Conservation (phyloP, 2,797 vertebrate species). For the Gadopsis bispinosus region DNA sequence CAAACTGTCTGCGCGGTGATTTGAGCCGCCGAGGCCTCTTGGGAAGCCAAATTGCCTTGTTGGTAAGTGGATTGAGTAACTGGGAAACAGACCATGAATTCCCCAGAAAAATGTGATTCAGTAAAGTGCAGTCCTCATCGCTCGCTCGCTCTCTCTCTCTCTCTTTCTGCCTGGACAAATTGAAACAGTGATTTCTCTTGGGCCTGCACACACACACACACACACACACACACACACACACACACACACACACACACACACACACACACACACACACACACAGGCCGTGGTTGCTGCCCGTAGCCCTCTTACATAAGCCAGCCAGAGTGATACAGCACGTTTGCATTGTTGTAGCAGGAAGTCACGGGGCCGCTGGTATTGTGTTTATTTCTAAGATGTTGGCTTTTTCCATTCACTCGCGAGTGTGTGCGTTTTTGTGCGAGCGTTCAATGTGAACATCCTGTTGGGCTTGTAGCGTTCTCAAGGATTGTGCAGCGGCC, state of each 20-base stretch:
- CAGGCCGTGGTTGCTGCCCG: conserved; percentile 50
- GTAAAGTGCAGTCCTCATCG: conserved; percentile 70
- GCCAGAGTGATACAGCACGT: conserved; percentile 71
- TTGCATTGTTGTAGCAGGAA: conserved; percentile 82
- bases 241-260: conserved; percentile 42
- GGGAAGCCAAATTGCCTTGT: conserved; percentile 70
- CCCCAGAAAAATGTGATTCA: conserved; percentile 74
- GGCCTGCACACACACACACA: conserved; percentile 34
- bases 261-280: conserved; percentile 42
- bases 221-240: conserved; percentile 39
- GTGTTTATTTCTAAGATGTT: conserved; percentile 80
- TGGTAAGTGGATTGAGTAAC: conserved; percentile 74
- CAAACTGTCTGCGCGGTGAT: conserved; percentile 41
- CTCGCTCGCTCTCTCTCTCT: conserved; percentile 16
- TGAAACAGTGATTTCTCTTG: conserved; percentile 77
- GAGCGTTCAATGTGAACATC: conserved; percentile 70
- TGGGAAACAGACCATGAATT: conserved; percentile 75
- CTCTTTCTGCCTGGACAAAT: conserved; percentile 64
- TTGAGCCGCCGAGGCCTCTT: conserved; percentile 27
- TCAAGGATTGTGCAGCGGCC: conserved; percentile 54
- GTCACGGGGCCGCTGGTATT: conserved; percentile 71
- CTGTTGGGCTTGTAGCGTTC: conserved; percentile 65
- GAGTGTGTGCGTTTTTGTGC: conserved; percentile 42
- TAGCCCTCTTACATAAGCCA: conserved; percentile 75
- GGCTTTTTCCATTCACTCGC: conserved; percentile 65